Evolutionary conservation across 2,113 vertebrate species (phyloP).

Genomic region (Bostrychus sinensis): DNA sequence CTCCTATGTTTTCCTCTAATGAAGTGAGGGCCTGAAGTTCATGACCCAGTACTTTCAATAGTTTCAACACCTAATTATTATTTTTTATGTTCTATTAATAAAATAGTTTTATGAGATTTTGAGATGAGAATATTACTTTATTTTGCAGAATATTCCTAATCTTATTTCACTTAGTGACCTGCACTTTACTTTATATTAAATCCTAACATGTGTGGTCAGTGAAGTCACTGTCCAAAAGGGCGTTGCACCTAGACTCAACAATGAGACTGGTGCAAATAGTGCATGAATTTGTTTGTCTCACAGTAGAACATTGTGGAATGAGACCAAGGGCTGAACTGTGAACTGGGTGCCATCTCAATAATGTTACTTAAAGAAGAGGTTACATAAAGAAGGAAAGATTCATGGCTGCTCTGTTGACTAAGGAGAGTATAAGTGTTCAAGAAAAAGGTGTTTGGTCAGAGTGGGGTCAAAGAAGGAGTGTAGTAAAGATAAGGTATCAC

Average conservation of each 20-base stretch:
- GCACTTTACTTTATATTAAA: too few species aligned
- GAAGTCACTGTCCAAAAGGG: slow-evolving; percentile 22
- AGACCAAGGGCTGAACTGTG: slow-evolving; percentile 37
- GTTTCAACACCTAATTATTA: too few species aligned
- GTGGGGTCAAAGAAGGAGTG: slow-evolving; percentile 44
- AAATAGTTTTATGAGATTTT: too few species aligned
- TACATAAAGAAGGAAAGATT: slow-evolving; percentile 10
- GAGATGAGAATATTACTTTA: neutral
- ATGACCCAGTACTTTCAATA: too few species aligned
- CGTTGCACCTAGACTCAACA: slow-evolving; percentile 39
- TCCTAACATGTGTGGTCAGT: neutral
- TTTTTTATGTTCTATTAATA: too few species aligned
- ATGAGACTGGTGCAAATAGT: slow-evolving; percentile 30
- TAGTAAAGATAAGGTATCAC: slow-evolving; percentile 70
- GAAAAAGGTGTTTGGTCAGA: slow-evolving; percentile 25
- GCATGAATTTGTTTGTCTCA: slow-evolving; percentile 30
- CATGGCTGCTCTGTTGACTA: slow-evolving; percentile 22
- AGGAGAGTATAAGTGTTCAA: slow-evolving; percentile 36
- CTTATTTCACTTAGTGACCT: neutral
- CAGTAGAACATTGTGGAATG: slow-evolving; percentile 12
- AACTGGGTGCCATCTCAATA: too few species aligned
- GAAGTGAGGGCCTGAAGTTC: too few species aligned
- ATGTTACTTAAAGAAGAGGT: slow-evolving; percentile 1
- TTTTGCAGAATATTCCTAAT: neutral
- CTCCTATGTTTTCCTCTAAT: too few species aligned